A percentile compares a stretch with the other conserved stretches of the same genome.
These are phyloP conservation scores for Leptogaster cylindrica DNA, from an alignment of 2,888 invertebrate genomes.

Conservation along the genomic window DNA sequence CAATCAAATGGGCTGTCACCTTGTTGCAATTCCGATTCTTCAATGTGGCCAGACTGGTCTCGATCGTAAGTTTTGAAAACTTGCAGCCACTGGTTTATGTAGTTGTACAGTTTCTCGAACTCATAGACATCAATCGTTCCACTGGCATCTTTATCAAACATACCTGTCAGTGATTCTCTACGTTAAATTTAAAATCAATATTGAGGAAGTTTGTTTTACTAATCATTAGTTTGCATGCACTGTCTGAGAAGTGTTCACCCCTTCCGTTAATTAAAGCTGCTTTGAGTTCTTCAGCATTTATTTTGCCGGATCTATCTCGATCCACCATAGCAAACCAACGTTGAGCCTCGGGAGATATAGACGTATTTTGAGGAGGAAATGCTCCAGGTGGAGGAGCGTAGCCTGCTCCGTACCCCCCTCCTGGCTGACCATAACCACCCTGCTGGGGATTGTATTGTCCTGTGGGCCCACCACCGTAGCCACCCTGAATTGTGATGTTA, in stretches of 20 bases:
- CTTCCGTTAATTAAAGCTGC: conserved; percentile 84
- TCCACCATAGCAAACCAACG: conserved; percentile 88
- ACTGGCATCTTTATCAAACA: conserved; percentile 85
- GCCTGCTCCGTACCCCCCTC: conserved; percentile 10
- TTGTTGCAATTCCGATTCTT: conserved; percentile 76
- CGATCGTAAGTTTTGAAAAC: conserved; percentile 85
- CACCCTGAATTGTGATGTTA: too few species aligned
- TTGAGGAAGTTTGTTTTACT: conserved; percentile 56
- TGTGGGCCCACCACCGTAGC: conserved; percentile 45
- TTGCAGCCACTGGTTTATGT: conserved; percentile 86
- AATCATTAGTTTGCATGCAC: conserved; percentile 86
- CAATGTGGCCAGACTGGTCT: conserved; percentile 86
- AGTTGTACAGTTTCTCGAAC: conserved; percentile 84
- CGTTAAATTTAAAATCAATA: background rate
- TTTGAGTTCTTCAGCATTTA: conserved; percentile 77
- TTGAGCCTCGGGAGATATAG: conserved; percentile 75
- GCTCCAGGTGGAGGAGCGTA: conserved; percentile 49
- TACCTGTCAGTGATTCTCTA: conserved; percentile 66
- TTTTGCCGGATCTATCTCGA: conserved; percentile 81
- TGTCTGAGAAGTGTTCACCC: conserved; percentile 81
- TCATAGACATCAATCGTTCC: conserved; percentile 85
- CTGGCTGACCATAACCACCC: conserved; percentile 43
- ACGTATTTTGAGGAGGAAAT: conserved; percentile 62
- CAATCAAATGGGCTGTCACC: conserved; percentile 62
- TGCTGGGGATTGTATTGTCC: conserved; percentile 47